Percentiles rank a stretch among this genome's conserved stretches.
Evolutionary conservation across 1,140 invertebrate genomes (phyloP).

Genomic region (Doryteuthis pealeii): DNA sequence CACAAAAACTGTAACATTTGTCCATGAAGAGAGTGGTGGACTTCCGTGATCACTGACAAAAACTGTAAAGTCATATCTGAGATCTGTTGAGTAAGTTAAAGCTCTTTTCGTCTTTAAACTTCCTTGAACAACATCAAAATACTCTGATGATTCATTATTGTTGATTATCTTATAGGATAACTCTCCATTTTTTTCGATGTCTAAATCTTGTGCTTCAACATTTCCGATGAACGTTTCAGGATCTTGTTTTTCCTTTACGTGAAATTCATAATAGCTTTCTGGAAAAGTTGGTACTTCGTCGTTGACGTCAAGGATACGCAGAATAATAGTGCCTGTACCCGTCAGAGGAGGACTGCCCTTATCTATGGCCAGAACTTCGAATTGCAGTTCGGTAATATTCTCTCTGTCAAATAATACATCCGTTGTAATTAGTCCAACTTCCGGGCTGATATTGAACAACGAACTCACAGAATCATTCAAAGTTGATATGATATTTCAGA

Average conservation of each 20-base stretch:
- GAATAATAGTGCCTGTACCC: slow-evolving; percentile 82
- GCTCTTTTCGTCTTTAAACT: slow-evolving; percentile 67
- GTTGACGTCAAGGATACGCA: slow-evolving; percentile 89
- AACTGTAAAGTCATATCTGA: slow-evolving; percentile 76
- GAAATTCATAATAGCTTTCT: slow-evolving; percentile 32
- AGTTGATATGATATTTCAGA: slow-evolving; percentile 89
- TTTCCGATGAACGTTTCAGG: slow-evolving; percentile 74
- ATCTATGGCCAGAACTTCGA: slow-evolving; percentile 91
- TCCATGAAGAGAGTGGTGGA: slow-evolving; percentile 62
- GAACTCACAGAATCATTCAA: slow-evolving; percentile 71
- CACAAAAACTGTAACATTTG: slow-evolving; percentile 35
- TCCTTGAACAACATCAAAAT: slow-evolving; percentile 67
- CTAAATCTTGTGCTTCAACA: slow-evolving; percentile 88
- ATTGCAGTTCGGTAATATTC: slow-evolving; percentile 74
- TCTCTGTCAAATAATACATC: slow-evolving; percentile 84
- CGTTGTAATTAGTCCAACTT: slow-evolving; percentile 85
- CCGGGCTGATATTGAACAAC: slow-evolving; percentile 86
- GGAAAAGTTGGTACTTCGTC: slow-evolving; percentile 78
- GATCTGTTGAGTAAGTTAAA: slow-evolving; percentile 80
- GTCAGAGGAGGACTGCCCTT: slow-evolving; percentile 78
- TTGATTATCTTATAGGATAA: slow-evolving; percentile 78
- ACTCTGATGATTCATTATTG: slow-evolving; percentile 65
- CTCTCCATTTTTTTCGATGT: slow-evolving; percentile 79
- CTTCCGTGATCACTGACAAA: slow-evolving; percentile 73
- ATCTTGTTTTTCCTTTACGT: slow-evolving; percentile 71